Evolutionary conservation across 2,888 invertebrate genomes (phyloP).

Genomic region (Parasteatoda lunata): DNA sequence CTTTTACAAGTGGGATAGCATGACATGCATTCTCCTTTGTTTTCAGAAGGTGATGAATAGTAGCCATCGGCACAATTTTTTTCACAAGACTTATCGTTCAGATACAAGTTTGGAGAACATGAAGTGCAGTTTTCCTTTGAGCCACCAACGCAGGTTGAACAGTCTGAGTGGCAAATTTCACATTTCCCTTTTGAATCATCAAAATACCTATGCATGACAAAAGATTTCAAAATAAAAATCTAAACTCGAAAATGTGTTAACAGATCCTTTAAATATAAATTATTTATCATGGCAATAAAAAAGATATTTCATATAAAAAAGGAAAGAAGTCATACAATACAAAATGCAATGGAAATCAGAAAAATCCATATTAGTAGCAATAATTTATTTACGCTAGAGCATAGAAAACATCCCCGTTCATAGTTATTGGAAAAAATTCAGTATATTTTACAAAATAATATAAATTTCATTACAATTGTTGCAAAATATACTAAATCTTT

Average conservation of each 20-base stretch:
- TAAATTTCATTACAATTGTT: too few relatives aligned
- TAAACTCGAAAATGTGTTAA: too few relatives aligned
- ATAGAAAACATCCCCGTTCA: too few relatives aligned
- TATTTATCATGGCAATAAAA: too few relatives aligned
- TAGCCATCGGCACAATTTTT: constrained; percentile 86
- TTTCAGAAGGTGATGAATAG: constrained; percentile 73
- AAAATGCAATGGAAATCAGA: neutral
- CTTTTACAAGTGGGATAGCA: constrained; percentile 68
- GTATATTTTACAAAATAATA: too few relatives aligned
- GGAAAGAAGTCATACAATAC: neutral
- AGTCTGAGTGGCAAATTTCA: constrained; percentile 83
- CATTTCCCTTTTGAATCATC: constrained; percentile 26
- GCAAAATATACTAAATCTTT: too few relatives aligned
- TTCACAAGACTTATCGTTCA: constrained; percentile 75
- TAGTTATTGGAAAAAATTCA: too few relatives aligned
- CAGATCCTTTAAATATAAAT: neutral
- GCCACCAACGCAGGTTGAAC: constrained; percentile 83
- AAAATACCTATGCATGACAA: constrained; percentile 24
- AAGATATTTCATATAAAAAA: too few relatives aligned
- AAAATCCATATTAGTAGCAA: too few relatives aligned
- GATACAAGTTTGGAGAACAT: constrained; percentile 84
- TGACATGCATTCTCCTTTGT: constrained; percentile 40
- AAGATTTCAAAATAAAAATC: neutral
- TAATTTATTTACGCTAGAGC: too few relatives aligned
- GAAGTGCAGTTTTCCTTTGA: constrained; percentile 79